Conservation (phyloP, 1,140 invertebrate species). For the Pseudobourletiella spinata region DNA sequence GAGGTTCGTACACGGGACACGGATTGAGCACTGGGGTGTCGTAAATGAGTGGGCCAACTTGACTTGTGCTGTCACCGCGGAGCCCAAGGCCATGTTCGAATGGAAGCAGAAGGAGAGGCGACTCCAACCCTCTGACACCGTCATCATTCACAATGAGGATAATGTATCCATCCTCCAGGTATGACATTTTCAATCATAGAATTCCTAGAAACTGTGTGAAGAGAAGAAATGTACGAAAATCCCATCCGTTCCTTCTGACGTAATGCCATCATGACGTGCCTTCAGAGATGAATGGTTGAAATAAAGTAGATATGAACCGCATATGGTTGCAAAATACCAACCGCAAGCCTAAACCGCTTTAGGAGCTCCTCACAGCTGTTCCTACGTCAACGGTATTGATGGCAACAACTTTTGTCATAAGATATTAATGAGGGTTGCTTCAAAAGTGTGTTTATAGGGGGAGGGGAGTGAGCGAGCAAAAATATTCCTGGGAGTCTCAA, state of each 20-base stretch:
- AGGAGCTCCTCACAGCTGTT: too few species aligned
- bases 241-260: not conserved
- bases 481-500: too few species aligned
- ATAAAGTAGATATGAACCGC: not conserved
- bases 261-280: not conserved
- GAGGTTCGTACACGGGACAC: not conserved
- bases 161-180: slow-evolving; percentile 34
- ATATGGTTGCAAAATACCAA: too few species aligned
- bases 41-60: slow-evolving; percentile 33
- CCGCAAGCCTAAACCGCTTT: too few species aligned
- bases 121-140: slow-evolving; percentile 18
- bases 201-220: too few species aligned
- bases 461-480: too few species aligned
- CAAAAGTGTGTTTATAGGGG: too few species aligned
- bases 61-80: slow-evolving; percentile 32
- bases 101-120: slow-evolving; percentile 15
- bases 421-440: too few species aligned
- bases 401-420: too few species aligned
- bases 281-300: not conserved
- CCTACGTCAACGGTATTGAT: too few species aligned
- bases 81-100: slow-evolving; percentile 30
- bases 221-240: too few species aligned
- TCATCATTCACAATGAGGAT: slow-evolving; percentile 26
- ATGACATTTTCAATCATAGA: not conserved
- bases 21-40: slow-evolving; percentile 8